Conservation (phyloP, 1,140 invertebrate genomes). For the Trichonephila inaurata region DNA sequence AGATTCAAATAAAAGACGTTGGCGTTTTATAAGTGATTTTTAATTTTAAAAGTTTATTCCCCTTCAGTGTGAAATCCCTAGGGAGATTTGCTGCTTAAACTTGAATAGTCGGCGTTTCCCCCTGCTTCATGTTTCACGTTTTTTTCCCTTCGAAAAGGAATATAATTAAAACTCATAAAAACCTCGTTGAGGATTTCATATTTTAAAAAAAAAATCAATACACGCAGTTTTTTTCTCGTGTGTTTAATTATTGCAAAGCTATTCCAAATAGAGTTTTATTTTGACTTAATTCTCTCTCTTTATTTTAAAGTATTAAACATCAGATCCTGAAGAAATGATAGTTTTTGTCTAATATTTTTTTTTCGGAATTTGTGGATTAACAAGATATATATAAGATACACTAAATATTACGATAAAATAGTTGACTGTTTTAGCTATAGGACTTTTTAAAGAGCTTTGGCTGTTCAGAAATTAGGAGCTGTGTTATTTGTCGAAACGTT, state of each 20-base stretch:
- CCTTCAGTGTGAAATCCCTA: not conserved
- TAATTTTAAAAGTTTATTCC: slow-evolving; percentile 20
- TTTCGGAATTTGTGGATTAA: not conserved
- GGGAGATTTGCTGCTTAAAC: not conserved
- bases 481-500: not conserved
- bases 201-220: not conserved
- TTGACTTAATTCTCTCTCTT: not conserved
- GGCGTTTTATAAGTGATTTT: not conserved
- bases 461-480: slow-evolving; percentile 11
- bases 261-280: not conserved
- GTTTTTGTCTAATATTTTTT: not conserved
- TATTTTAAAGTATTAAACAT: not conserved
- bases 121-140: not conserved
- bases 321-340: not conserved
- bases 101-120: not conserved
- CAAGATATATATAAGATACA: too few species aligned
- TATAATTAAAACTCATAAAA: not conserved
- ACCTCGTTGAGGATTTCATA: not conserved
- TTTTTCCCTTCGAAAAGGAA: not conserved
- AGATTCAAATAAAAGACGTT: not conserved
- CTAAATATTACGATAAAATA: not conserved
- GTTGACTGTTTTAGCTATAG: not conserved
- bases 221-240: not conserved
- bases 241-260: not conserved
- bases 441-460: slow-evolving; percentile 15